Evolutionary conservation across 2,888 invertebrate species (phyloP).

Genomic region (Nephrotoma flavescens): DNA sequence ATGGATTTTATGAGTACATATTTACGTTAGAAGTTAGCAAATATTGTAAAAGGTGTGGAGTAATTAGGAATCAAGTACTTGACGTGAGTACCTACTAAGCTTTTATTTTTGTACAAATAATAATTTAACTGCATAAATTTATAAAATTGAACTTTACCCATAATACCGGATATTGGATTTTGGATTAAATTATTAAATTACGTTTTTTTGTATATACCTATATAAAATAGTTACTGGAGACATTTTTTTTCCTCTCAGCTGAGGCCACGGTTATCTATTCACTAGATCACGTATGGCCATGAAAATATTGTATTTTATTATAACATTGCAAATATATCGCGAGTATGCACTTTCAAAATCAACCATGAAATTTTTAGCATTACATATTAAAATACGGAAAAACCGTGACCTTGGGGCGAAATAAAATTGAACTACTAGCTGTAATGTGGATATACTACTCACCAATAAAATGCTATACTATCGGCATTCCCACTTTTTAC

Average conservation of each 20-base stretch:
- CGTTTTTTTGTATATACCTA: neutral
- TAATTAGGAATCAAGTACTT: neutral
- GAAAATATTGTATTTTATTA: neutral
- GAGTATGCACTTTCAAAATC: too few relatives aligned
- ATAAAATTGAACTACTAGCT: neutral
- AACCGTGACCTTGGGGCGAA: neutral
- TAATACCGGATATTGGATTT: neutral
- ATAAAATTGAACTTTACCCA: neutral
- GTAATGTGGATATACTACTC: constrained; percentile 30
- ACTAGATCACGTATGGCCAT: neutral
- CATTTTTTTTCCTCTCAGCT: neutral
- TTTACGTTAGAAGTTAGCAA: neutral
- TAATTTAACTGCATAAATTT: neutral
- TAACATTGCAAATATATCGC: neutral
- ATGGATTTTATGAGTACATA: neutral
- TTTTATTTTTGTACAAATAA: neutral
- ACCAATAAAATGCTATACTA: constrained; percentile 91
- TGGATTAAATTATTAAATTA: neutral
- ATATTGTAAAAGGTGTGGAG: too few relatives aligned
- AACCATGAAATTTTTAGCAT: too few relatives aligned
- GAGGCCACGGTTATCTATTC: neutral
- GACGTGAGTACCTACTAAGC: neutral
- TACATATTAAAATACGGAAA: neutral
- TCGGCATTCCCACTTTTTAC: constrained; percentile 79
- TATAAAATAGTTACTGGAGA: neutral